Percentiles rank a stretch among this genome's conserved stretches.
These are phyloP conservation scores for Pungitius pungitius DNA, from an alignment of 2,113 vertebrate genomes.

Conservation along the genomic window DNA sequence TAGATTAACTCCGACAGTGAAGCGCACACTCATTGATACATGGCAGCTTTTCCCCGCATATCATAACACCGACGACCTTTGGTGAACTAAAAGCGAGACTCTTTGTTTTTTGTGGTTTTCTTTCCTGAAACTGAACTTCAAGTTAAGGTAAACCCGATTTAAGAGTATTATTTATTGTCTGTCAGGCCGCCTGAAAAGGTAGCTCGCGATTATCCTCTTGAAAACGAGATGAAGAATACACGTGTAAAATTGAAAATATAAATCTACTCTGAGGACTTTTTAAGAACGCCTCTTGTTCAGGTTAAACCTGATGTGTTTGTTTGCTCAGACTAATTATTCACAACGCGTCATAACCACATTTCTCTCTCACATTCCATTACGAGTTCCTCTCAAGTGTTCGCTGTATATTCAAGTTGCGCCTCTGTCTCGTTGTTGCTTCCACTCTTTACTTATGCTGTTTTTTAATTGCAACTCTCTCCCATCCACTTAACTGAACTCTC, in stretches of 20 bases:
- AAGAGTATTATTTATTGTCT: not conserved
- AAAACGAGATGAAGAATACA: not conserved
- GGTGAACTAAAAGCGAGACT: not conserved
- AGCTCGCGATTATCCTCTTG: too few species aligned
- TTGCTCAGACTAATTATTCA: not conserved
- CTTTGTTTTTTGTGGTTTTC: not conserved
- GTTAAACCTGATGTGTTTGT: conserved; percentile 54
- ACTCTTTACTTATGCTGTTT: not conserved
- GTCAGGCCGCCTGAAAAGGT: not conserved
- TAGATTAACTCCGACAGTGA: not conserved
- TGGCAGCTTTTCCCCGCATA: not conserved
- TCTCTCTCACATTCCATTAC: not conserved
- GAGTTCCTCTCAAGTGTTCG: not conserved
- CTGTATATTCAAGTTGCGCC: not conserved
- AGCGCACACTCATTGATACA: not conserved
- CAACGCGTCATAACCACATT: not conserved
- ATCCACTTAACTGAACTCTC: not conserved
- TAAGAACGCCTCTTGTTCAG: conserved; percentile 32
- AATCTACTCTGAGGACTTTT: not conserved
- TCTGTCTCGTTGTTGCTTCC: not conserved
- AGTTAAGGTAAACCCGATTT: conserved; percentile 30
- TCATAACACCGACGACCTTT: not conserved
- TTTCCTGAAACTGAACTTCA: not conserved
- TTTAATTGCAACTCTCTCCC: not conserved
- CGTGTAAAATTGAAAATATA: not conserved